These are phyloP conservation scores for Eupleurogrammus muticus DNA, from an alignment of 2,797 vertebrate genomes.

Conservation along the genomic window DNA sequence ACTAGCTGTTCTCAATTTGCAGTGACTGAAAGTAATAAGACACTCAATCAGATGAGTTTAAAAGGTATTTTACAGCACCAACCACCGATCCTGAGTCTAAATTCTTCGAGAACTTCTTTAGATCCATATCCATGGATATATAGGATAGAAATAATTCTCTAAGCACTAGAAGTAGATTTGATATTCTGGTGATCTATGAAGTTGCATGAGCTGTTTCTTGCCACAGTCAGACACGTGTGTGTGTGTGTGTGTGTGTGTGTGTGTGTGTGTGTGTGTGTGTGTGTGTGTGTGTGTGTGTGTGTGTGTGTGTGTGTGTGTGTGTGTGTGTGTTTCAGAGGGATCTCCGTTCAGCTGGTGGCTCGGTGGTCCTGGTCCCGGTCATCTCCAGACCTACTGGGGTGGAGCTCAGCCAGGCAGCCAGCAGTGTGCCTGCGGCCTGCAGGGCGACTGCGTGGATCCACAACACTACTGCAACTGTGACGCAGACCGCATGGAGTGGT, in stretches of 20 bases:
- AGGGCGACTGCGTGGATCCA: slow-evolving; percentile 88
- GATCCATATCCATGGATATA: not conserved
- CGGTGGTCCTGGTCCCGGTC: slow-evolving; percentile 86
- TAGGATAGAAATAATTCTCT: not conserved
- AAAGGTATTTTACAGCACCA: not conserved
- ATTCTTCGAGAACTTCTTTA: not conserved
- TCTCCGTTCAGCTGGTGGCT: slow-evolving; percentile 93
- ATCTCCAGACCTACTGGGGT: slow-evolving; percentile 91
- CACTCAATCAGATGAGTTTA: not conserved
- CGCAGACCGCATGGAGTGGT: slow-evolving; percentile 91
- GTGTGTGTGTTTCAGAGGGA: slow-evolving; percentile 82
- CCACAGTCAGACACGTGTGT: not conserved
- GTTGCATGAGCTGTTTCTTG: too few species aligned
- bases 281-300: slow-evolving; percentile 12
- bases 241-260: slow-evolving; percentile 44
- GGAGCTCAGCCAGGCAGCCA: slow-evolving; percentile 87
- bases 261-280: slow-evolving; percentile 39
- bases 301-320: slow-evolving; percentile 9
- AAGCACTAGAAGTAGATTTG: not conserved
- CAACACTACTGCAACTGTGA: slow-evolving; percentile 94
- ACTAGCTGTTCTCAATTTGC: not conserved
- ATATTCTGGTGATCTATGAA: too few species aligned
- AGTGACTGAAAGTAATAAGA: not conserved
- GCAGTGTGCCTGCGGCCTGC: slow-evolving; percentile 91
- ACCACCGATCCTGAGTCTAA: not conserved